Base-by-base conservation (phyloP, 2,113 vertebrate genomes). In the Rhineura floridana region DNA sequence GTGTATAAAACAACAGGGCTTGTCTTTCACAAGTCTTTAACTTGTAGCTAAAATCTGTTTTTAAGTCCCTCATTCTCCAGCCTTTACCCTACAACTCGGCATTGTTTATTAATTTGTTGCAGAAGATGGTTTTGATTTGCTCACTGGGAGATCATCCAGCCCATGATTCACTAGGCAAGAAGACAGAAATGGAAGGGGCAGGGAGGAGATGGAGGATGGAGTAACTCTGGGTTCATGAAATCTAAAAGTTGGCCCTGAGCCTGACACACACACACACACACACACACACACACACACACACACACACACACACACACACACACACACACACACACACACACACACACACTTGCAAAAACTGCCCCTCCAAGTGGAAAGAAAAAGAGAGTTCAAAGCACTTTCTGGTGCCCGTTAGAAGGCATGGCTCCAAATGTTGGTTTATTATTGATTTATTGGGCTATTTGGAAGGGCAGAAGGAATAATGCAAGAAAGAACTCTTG, bases 91-190 rank as follows among this genome's bases (percentile, higher is more conserved):
- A 0, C 7, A 75, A 73, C 89, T 90, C 91, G 77, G 10, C 80
- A 79, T 50, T 36, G 67, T 0, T 42, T 76, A 89, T 84, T 93
- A 69, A 91, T 90, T 91, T 89, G 46, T 3, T 0, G 77, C 85
- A 10, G 87, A 89, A 85, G 91, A 82, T 0, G 85, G 84, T 69
- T 91, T 90, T 1, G 36, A 87, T 93, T 82, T 46, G 0, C 88
- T 86, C 83, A 0, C 87, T 87, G 87, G 92, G 92, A 90, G 88
- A 70, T 1, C 67, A 42, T 70, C 84, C 91, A 93, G 81, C 33
- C 90, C 50, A 77, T 81, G 28, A 75, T 76, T 83, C 86, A 6
- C 87, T 44, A 85, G 84, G 83, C 85, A 87, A 89, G 79, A 73
- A 88, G 83, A 88, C 89, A 69, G 63, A 92, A 90, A 92, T 13